Evolutionary conservation across 64 coral and sea anemone genomes (phyloP), one percentile per base, ranked within the genome.

Genomic region (Acropora tenuis): DNA sequence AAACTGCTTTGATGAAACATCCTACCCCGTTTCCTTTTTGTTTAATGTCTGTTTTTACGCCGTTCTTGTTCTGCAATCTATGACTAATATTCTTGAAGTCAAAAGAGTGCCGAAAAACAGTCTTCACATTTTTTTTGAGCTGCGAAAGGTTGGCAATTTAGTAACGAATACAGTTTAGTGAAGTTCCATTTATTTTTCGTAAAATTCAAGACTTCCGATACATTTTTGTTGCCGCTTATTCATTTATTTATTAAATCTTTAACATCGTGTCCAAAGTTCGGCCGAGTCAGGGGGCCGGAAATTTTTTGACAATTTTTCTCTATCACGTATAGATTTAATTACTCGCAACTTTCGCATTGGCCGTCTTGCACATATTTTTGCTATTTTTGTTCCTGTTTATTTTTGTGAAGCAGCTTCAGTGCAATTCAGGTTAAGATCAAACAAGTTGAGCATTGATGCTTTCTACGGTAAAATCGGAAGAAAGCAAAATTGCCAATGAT

Each of bases 391-490:
- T 72, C 47, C 16, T 50, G 46, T 46, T 85, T 50, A 85, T 85
- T 65, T 17, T 85, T 71, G 44, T n/a, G 63, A 85, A 10, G 8
- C 6, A 85, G 63, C 65, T 47, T 47, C 16, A 47, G 10, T 67
- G 12, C 17, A 2, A 83, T 83, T 66, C 30, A 30, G 30, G 82
- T 9, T 20, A 8, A 84, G 82, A 85, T 69, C 46, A 85, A 43
- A 47, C 45, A 4, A 2, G 69, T 45, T 72, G 9, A 18, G 72
- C 3, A 17, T 71, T 72, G 20, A 85, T 85, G 44, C 44, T 45
- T 12, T 69, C 18, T 71, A 67, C 82, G 82, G 47, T 85, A 85
- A 59, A 85, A 72, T n/a, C 69, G 72, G 68, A 16, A 59, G 82
- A 85, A 85, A 71, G 18, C 61, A 59, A 85, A 49, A 63, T 63